Percentiles rank a stretch among this genome's conserved stretches.
phyloP scores from a whole-genome alignment of 1,140 invertebrate species.

The Gerris buenoi region DNA sequence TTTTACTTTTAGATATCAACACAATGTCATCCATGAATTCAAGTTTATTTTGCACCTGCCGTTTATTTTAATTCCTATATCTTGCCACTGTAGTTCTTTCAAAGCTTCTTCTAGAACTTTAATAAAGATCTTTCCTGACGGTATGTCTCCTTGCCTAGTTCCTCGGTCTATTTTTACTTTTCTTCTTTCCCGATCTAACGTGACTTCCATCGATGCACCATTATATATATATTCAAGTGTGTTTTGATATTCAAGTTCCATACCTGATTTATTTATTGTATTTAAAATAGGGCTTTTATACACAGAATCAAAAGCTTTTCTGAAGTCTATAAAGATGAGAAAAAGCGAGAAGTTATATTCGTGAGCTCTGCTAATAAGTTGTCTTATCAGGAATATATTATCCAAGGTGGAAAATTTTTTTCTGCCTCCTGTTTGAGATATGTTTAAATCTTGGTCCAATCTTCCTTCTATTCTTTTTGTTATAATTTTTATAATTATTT shows the following conservation, averaged over 20 bases:
- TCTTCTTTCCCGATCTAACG: not conserved
- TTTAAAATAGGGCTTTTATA: not conserved
- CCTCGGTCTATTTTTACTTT: not conserved
- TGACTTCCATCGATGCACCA: not conserved
- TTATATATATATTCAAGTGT: not conserved
- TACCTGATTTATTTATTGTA: not conserved
- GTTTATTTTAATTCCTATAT: no score
- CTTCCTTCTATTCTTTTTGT: no score
- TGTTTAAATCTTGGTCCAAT: no score
- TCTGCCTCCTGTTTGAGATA: not conserved
- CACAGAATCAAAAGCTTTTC: not conserved
- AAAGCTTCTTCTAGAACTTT: no score
- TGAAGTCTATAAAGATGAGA: not conserved
- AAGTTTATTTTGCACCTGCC: no score
- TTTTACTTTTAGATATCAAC: no score
- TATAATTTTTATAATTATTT: no score
- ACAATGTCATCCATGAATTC: no score
- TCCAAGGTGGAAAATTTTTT: no score
- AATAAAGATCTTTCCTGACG: slow-evolving; percentile 1
- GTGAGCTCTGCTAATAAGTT: not conserved
- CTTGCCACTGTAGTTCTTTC: no score
- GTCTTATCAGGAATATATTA: no score
- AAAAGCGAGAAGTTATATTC: not conserved
- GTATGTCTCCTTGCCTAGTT: not conserved
- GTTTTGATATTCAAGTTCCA: not conserved